Conservation (phyloP, 2,113 vertebrate genomes). For the Phodopus roborovskii region DNA sequence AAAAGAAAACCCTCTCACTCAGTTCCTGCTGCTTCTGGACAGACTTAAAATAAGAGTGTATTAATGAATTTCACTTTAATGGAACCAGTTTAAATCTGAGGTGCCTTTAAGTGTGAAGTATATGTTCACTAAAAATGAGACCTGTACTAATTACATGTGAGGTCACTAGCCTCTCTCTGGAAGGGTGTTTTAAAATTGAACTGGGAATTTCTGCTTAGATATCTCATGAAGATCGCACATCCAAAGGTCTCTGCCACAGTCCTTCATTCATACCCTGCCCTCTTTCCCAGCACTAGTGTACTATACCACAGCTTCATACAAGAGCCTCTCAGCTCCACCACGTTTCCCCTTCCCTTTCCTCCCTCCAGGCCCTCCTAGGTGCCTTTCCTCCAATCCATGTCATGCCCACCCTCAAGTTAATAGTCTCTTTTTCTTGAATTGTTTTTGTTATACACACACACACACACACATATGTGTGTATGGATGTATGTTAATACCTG, state of each 20-base stretch:
- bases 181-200: not conserved
- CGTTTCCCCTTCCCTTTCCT: not conserved
- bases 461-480: too few relatives aligned
- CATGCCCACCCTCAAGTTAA: not conserved
- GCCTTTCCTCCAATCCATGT: not conserved
- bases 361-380: not conserved
- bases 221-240: not conserved
- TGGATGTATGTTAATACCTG: not conserved
- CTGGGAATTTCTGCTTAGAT: not conserved
- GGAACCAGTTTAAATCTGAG: constrained; percentile 33
- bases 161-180: not conserved
- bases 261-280: not conserved
- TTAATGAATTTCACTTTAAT: constrained; percentile 52
- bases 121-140: constrained; percentile 28
- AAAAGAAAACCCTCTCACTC: not conserved
- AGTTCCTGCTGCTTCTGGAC: not conserved
- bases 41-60: constrained; percentile 44
- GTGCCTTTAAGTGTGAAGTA: not conserved
- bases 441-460: not conserved
- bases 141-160: not conserved
- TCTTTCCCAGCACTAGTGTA: not conserved
- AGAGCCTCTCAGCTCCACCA: not conserved
- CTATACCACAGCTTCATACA: not conserved
- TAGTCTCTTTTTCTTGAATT: not conserved
- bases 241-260: not conserved